A percentile compares a stretch with the other conserved stretches of the same genome.
phyloP scores from a whole-genome alignment of 2,888 invertebrate species.

The Ceratothoa steindachneri region DNA sequence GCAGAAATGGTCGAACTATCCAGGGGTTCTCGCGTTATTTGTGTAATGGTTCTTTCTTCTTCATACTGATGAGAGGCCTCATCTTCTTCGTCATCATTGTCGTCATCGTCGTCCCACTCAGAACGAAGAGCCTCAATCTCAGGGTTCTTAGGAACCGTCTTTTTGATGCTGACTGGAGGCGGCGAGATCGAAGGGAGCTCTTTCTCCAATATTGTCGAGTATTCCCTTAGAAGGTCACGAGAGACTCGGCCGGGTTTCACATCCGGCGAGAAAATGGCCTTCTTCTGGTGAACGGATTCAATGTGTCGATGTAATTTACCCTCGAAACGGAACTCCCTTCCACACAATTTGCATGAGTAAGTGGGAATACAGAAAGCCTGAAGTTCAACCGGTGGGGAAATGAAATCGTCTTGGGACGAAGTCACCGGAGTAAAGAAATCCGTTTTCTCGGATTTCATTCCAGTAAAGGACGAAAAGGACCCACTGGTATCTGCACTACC shows the following conservation, averaged over 20 bases:
- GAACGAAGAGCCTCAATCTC: slow-evolving; percentile 43
- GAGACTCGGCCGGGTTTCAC: slow-evolving; percentile 44
- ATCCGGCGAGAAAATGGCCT: slow-evolving; percentile 40
- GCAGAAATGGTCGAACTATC: background rate
- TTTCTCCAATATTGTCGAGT: background rate
- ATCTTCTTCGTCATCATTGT: slow-evolving; percentile 29
- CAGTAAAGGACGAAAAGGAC: slow-evolving; percentile 27
- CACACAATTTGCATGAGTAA: slow-evolving; percentile 45
- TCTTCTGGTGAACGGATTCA: slow-evolving; percentile 45
- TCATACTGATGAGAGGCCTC: background rate
- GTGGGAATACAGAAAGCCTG: slow-evolving; percentile 47
- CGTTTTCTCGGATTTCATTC: slow-evolving; percentile 7
- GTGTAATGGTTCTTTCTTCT: background rate
- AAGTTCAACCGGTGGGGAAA: slow-evolving; percentile 44
- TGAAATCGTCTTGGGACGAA: slow-evolving; percentile 12
- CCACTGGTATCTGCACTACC: slow-evolving; percentile 16
- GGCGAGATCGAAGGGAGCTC: background rate
- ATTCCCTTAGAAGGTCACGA: background rate
- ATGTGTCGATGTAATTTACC: slow-evolving; percentile 46
- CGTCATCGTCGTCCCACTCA: slow-evolving; percentile 46
- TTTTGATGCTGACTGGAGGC: background rate
- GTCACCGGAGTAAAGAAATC: slow-evolving; percentile 29
- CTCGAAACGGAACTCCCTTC: slow-evolving; percentile 44
- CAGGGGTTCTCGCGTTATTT: background rate
- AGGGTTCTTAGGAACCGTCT: slow-evolving; percentile 25